A percentile compares a stretch with the other conserved stretches of the same genome.
phyloP scores from a whole-genome alignment of 2,888 invertebrate genomes.

The Homarus gammarus region DNA sequence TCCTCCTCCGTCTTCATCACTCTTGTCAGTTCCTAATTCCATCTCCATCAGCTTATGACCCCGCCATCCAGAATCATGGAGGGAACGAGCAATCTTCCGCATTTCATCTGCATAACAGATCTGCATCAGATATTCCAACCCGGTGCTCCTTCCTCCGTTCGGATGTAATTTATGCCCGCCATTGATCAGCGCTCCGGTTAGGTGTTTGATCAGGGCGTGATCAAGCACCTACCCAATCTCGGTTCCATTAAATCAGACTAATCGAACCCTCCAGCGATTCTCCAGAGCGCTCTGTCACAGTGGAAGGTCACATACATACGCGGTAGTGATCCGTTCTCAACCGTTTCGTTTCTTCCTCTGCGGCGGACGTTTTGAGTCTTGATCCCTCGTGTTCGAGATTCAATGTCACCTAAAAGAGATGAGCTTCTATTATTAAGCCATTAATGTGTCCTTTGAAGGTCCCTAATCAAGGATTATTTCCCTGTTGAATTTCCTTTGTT shows the following conservation, averaged over 20 bases:
- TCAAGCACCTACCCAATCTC: conserved; percentile 26
- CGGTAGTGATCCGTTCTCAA: too few species aligned
- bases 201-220: conserved; percentile 50
- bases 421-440: too few species aligned
- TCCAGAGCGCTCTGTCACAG: conserved; percentile 36
- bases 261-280: conserved; percentile 51
- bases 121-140: conserved; percentile 2
- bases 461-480: too few species aligned
- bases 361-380: too few species aligned
- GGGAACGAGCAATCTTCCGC: conserved; percentile 30
- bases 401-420: too few species aligned
- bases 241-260: conserved; percentile 32
- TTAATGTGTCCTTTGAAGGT: too few species aligned
- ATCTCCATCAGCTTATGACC: conserved; percentile 4
- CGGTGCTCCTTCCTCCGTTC: not conserved
- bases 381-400: too few species aligned
- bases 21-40: not conserved
- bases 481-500: too few species aligned
- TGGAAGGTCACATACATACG: too few species aligned
- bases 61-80: not conserved
- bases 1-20: not conserved
- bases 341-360: too few species aligned
- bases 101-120: conserved; percentile 41
- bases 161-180: conserved; percentile 26
- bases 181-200: conserved; percentile 26